Conservation (phyloP, 2,888 invertebrate species). For the Eupeodes luniger region DNA sequence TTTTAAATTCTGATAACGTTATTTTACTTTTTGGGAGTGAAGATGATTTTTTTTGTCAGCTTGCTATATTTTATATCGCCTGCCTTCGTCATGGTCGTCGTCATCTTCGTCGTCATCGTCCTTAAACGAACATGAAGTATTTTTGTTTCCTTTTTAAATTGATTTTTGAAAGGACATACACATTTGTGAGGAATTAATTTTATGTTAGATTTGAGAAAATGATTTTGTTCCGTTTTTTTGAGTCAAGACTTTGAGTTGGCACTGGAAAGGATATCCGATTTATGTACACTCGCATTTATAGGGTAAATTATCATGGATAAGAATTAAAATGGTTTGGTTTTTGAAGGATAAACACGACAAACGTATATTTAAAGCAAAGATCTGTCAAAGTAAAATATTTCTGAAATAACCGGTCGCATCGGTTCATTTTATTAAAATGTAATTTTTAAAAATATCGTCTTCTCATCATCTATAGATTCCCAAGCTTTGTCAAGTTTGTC, state of each 20-base stretch:
- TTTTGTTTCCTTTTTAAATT: slow-evolving; percentile 37
- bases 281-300: not conserved
- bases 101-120: not conserved
- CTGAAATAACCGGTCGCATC: no score
- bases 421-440: no score
- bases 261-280: not conserved
- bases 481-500: no score
- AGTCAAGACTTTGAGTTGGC: not conserved
- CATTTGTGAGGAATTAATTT: slow-evolving; percentile 56
- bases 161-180: slow-evolving; percentile 53
- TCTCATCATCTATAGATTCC: no score
- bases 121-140: slow-evolving; percentile 2
- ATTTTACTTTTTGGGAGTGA: slow-evolving; percentile 10
- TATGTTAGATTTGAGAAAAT: slow-evolving; percentile 53
- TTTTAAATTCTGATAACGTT: slow-evolving; percentile 53
- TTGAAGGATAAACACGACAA: no score
- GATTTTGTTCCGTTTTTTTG: slow-evolving; percentile 19
- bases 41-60: not conserved
- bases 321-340: no score
- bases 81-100: no score
- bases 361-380: no score
- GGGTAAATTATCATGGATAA: not conserved
- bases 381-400: no score
- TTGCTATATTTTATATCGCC: not conserved
- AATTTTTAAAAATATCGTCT: no score